phyloP scores from a whole-genome alignment of 2,888 invertebrate species.

The Tetrapedia diversipes region DNA sequence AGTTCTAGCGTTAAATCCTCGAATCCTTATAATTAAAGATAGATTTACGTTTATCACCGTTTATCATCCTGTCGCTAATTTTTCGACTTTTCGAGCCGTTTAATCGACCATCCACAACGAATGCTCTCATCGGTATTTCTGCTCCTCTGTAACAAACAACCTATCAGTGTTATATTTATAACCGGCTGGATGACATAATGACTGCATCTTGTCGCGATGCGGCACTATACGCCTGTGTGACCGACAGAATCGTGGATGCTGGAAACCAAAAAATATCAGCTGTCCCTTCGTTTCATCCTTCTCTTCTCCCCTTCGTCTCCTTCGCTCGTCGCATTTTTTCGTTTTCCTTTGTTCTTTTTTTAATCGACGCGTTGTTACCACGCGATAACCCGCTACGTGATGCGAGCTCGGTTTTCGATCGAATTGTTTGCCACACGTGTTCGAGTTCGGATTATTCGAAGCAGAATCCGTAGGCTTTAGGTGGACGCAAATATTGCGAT shows the following conservation, averaged over 20 bases:
- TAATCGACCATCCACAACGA: too few relatives aligned
- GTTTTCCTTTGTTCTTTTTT: background rate
- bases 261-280: background rate
- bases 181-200: background rate
- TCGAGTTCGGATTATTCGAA: background rate
- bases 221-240: background rate
- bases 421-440: constrained; percentile 23
- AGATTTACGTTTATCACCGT: too few relatives aligned
- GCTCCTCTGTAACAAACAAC: background rate
- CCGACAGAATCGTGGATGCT: background rate
- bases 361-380: background rate
- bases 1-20: too few relatives aligned
- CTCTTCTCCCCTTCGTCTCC: too few relatives aligned
- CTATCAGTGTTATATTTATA: background rate
- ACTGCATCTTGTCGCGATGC: background rate
- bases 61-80: too few relatives aligned
- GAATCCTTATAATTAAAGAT: too few relatives aligned
- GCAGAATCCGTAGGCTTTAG: constrained; percentile 9
- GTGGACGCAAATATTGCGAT: background rate
- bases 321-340: background rate
- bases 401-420: constrained; percentile 7
- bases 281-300: background rate
- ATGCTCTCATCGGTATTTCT: too few relatives aligned
- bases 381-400: background rate
- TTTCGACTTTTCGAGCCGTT: too few relatives aligned